Conservation (phyloP, 2,797 vertebrate species). For the Clarias fuscus region DNA sequence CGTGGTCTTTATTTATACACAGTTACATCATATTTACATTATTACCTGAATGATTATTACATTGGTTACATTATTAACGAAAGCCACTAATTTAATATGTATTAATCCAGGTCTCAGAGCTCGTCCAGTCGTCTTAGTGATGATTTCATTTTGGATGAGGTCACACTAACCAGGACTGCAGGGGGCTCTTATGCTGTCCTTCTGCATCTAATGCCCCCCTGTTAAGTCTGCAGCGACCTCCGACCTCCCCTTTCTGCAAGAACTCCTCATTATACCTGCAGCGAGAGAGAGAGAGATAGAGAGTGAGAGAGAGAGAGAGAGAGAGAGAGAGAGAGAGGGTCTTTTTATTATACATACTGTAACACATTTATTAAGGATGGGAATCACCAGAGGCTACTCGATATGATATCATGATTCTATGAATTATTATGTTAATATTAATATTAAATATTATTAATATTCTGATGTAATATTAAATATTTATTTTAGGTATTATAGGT, state of each 20-base stretch:
- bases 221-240: slow-evolving; percentile 84
- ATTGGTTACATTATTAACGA: too few relatives aligned
- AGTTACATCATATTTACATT: neutral
- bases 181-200: slow-evolving; percentile 91
- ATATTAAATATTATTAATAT: too few relatives aligned
- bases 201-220: slow-evolving; percentile 73
- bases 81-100: neutral
- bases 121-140: neutral
- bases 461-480: too few relatives aligned
- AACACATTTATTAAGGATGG: too few relatives aligned
- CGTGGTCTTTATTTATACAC: neutral
- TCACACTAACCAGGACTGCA: slow-evolving; percentile 92
- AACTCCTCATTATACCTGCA: slow-evolving; percentile 94
- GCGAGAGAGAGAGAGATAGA: slow-evolving; percentile 6
- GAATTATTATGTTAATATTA: too few relatives aligned
- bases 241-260: slow-evolving; percentile 84
- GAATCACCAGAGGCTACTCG: too few relatives aligned
- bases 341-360: too few relatives aligned
- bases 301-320: neutral
- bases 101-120: neutral
- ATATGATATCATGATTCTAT: too few relatives aligned
- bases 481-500: too few relatives aligned
- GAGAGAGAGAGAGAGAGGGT: neutral
- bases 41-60: neutral
- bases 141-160: neutral